phyloP scores from a whole-genome alignment of 2,888 invertebrate genomes.

The Keiferia lycopersicella region DNA sequence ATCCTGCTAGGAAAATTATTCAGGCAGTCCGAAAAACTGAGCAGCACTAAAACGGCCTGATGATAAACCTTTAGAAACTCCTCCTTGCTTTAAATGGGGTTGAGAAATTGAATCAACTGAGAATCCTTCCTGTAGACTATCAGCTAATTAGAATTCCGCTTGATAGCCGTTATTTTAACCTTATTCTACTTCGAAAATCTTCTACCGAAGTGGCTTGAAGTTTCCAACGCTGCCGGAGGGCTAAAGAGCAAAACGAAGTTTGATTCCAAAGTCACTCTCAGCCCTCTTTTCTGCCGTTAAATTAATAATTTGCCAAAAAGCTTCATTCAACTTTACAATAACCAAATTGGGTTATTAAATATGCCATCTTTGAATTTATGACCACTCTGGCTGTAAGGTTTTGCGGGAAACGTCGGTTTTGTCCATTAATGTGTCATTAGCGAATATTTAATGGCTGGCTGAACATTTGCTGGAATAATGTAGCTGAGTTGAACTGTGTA shows the following conservation, averaged over 20 bases:
- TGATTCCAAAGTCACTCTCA: slow-evolving; percentile 19
- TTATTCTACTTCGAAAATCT: slow-evolving; percentile 7
- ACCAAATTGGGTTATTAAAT: slow-evolving; percentile 52
- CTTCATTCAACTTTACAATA: slow-evolving; percentile 44
- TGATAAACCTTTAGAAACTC: too few species aligned
- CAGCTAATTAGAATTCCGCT: background rate
- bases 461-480: slow-evolving; percentile 47
- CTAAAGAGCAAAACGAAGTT: background rate
- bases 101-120: too few species aligned
- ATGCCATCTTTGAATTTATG: slow-evolving; percentile 50
- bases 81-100: too few species aligned
- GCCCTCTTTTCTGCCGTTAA: slow-evolving; percentile 12
- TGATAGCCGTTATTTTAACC: background rate
- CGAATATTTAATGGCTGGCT: slow-evolving; percentile 59
- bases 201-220: background rate
- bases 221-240: background rate
- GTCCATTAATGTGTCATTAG: slow-evolving; percentile 64
- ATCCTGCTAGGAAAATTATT: too few species aligned
- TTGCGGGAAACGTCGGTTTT: slow-evolving; percentile 53
- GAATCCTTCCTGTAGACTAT: background rate
- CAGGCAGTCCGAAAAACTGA: too few species aligned
- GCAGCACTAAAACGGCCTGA: too few species aligned
- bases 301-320: slow-evolving; percentile 34
- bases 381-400: slow-evolving; percentile 56
- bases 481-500: slow-evolving; percentile 58